A percentile compares a stretch with the other conserved stretches of the same genome.
These are phyloP conservation scores for Gobionotothen gibberifrons DNA, from an alignment of 2,797 vertebrate genomes.

Conservation along the genomic window DNA sequence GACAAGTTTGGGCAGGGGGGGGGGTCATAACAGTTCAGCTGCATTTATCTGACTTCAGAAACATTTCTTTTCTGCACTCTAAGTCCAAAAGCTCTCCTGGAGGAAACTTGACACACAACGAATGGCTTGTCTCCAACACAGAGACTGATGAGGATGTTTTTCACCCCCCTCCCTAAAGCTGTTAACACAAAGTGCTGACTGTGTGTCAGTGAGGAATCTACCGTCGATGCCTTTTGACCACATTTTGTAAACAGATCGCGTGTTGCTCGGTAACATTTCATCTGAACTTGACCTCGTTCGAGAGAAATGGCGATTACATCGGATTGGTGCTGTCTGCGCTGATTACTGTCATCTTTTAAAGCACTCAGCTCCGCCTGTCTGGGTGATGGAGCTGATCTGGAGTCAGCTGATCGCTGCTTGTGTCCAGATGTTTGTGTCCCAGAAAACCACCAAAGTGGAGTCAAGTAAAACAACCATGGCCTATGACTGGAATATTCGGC, in stretches of 20 bases:
- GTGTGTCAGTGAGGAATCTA: conserved; percentile 82
- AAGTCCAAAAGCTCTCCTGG: conserved; percentile 1
- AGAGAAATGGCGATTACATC: conserved; percentile 90
- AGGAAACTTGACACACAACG: conserved; percentile 68
- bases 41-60: background rate
- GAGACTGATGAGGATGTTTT: conserved; percentile 75
- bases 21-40: too few relatives aligned
- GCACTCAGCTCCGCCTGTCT: conserved; percentile 79
- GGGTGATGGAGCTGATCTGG: background rate
- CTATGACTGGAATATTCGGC: background rate
- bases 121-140: conserved; percentile 51
- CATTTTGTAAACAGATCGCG: conserved; percentile 88
- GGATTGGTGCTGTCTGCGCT: conserved; percentile 85
- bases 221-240: conserved; percentile 86
- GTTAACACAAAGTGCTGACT: conserved; percentile 88
- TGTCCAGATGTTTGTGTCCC: conserved; percentile 15
- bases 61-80: background rate
- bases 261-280: conserved; percentile 92
- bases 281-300: conserved; percentile 85
- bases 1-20: background rate
- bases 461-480: background rate
- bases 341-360: conserved; percentile 91
- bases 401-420: conserved; percentile 10
- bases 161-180: conserved; percentile 59
- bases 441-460: background rate